These are phyloP conservation scores for Mythimna albipuncta DNA, from an alignment of 2,888 invertebrate species.

Conservation along the genomic window DNA sequence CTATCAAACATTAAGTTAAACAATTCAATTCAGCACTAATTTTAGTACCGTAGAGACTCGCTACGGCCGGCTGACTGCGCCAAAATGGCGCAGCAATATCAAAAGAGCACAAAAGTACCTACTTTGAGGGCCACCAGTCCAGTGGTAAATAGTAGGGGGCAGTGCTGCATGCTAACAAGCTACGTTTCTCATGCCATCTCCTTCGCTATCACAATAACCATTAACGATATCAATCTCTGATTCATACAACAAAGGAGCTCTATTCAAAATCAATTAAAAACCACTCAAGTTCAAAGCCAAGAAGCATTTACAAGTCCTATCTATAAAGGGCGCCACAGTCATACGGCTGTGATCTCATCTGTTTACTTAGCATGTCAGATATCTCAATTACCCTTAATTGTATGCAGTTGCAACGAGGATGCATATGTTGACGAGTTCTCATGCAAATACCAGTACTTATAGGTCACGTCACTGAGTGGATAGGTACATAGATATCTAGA, in stretches of 20 bases:
- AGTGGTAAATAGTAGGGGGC: no score
- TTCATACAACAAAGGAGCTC: conserved; percentile 10
- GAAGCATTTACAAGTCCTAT: conserved; percentile 5
- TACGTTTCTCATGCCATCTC: no score
- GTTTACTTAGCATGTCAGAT: conserved; percentile 45
- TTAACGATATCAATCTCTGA: neutral
- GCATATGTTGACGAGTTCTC: conserved; percentile 15
- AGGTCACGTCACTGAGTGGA: conserved; percentile 10
- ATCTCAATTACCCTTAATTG: conserved; percentile 46
- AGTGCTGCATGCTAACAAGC: no score
- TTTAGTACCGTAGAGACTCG: no score
- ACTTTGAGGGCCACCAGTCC: no score
- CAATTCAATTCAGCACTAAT: no score
- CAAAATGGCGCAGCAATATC: no score
- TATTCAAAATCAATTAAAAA: conserved; percentile 47
- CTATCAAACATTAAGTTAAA: no score
- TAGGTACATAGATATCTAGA: neutral
- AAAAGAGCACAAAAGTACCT: no score
- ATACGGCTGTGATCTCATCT: conserved; percentile 44
- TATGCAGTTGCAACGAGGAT: conserved; percentile 53
- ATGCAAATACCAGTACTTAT: conserved; percentile 10
- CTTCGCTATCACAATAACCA: neutral
- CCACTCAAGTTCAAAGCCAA: conserved; percentile 56
- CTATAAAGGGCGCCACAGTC: conserved; percentile 22
- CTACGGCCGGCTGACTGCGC: no score